phyloP scores from a whole-genome alignment of 2,888 invertebrate genomes.

The Sinodicranocentrus sp. region DNA sequence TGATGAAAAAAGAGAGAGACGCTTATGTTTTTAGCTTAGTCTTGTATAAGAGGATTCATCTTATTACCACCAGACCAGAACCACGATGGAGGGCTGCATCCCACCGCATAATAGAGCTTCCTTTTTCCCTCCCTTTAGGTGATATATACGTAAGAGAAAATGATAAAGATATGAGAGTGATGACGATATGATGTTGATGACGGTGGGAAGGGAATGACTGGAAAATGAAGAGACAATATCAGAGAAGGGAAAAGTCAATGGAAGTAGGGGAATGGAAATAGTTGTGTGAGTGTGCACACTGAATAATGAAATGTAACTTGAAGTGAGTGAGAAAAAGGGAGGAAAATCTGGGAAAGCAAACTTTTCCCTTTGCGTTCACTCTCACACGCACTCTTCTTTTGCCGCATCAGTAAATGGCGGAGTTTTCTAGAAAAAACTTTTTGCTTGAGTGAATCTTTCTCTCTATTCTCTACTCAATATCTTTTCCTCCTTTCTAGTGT shows the following conservation, averaged over 20 bases:
- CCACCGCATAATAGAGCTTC: constrained; percentile 50
- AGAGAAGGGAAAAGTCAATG: constrained; percentile 59
- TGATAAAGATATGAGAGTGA: background rate
- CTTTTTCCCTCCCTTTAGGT: background rate
- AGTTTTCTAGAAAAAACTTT: no score
- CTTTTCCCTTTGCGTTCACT: constrained; percentile 9
- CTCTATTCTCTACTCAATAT: background rate
- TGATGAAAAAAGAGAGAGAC: constrained; percentile 34
- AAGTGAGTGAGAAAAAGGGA: constrained; percentile 40
- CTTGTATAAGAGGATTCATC: constrained; percentile 51
- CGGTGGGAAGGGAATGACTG: constrained; percentile 49
- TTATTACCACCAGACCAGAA: constrained; percentile 52
- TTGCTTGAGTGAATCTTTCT: background rate
- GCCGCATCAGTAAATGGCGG: background rate
- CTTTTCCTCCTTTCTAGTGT: background rate
- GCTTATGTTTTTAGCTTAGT: constrained; percentile 1
- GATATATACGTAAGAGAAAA: background rate
- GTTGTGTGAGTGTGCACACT: constrained; percentile 30
- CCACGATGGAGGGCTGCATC: constrained; percentile 44
- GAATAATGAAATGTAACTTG: constrained; percentile 57
- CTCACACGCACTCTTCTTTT: background rate
- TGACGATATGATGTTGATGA: background rate
- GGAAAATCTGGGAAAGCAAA: constrained; percentile 42
- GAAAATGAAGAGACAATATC: constrained; percentile 61
- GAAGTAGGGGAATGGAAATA: constrained; percentile 9